Conservation (phyloP, 30 jellyfish, hydroid and myxozoan genomes). For the Chironex yamaguchii region DNA sequence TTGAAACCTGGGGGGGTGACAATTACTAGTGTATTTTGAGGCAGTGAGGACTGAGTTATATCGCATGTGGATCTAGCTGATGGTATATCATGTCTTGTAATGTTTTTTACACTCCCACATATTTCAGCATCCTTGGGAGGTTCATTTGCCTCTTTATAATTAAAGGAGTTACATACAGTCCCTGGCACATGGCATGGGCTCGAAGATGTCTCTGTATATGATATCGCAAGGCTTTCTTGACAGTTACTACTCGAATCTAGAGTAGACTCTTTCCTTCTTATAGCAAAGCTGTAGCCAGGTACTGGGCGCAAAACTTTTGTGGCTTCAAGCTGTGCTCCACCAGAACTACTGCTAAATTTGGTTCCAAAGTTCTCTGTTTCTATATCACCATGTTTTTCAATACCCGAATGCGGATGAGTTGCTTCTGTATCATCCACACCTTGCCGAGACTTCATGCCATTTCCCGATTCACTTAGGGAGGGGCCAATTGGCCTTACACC, state of each 20-base stretch:
- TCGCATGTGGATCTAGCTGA: neutral
- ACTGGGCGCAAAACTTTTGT: neutral
- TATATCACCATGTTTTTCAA: neutral
- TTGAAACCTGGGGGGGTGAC: neutral
- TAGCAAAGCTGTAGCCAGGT: neutral
- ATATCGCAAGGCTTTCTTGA: neutral
- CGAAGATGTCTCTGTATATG: neutral
- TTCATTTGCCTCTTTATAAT: neutral
- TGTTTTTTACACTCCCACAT: neutral
- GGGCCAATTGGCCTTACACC: neutral
- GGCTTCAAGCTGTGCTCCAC: neutral
- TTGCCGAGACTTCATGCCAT: neutral
- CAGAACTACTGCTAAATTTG: neutral
- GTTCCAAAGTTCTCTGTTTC: neutral
- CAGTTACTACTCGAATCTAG: neutral
- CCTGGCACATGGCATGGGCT: too few species aligned
- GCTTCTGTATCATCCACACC: neutral
- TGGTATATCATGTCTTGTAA: neutral
- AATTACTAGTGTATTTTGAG: neutral
- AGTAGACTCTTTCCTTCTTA: neutral
- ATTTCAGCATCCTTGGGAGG: neutral
- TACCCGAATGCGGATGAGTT: neutral
- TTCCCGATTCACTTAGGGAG: neutral
- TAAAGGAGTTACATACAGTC: too few species aligned
- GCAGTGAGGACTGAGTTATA: neutral